Conservation (phyloP, 2,888 invertebrate species). For the Dicyrtomina minuta region DNA sequence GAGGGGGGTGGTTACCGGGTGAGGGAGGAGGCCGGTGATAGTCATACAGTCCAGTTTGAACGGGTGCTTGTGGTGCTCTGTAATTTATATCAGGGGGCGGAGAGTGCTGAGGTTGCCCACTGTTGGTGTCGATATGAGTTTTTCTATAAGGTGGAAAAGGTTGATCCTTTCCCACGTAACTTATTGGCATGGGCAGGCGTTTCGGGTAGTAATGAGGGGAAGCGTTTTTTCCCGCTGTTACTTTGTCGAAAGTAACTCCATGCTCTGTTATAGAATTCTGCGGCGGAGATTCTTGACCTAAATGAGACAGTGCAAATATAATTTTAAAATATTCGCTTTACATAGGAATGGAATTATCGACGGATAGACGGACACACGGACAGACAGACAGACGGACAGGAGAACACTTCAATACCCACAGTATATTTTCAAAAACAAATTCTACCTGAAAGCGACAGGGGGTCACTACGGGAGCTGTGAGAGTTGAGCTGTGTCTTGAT, state of each 20-base stretch:
- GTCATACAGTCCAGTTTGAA: constrained; percentile 1
- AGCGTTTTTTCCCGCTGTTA: constrained; percentile 21
- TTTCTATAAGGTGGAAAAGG: not conserved
- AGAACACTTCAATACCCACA: too few relatives aligned
- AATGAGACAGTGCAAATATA: too few relatives aligned
- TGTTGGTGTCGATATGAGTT: too few relatives aligned
- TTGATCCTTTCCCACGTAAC: not conserved
- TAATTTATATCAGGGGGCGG: constrained; percentile 5
- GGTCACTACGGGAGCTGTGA: too few relatives aligned
- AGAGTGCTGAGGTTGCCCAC: not conserved
- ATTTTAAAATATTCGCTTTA: too few relatives aligned
- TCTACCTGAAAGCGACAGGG: too few relatives aligned
- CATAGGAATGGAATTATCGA: too few relatives aligned
- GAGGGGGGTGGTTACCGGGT: not conserved
- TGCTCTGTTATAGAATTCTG: not conserved
- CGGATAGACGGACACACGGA: too few relatives aligned
- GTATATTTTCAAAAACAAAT: too few relatives aligned
- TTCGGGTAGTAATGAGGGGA: constrained; percentile 30
- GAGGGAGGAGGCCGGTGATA: constrained; percentile 1
- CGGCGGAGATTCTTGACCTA: too few relatives aligned
- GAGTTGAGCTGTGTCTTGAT: too few relatives aligned
- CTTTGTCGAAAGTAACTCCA: not conserved
- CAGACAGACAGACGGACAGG: too few relatives aligned
- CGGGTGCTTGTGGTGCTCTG: not conserved
- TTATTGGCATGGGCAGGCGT: not conserved